Evolutionary conservation across 2,888 invertebrate genomes (phyloP).

Genomic region (Eudemis profundana): DNA sequence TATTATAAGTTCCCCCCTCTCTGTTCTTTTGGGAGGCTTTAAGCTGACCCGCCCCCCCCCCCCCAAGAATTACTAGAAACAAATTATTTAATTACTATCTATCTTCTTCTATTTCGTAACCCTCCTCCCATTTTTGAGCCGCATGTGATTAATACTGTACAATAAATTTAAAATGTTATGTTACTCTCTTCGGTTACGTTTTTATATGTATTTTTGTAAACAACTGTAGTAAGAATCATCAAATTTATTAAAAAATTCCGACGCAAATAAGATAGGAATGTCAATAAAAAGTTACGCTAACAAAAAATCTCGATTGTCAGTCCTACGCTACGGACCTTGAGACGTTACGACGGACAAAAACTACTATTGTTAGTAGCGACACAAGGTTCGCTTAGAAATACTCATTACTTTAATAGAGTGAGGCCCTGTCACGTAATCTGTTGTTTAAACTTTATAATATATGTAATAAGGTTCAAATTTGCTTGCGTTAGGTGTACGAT

Average conservation of each 20-base stretch:
- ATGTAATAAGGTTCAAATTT: neutral
- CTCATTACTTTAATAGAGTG: slow-evolving; percentile 39
- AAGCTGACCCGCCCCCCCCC: no score
- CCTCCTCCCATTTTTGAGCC: no score
- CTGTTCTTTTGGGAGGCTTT: no score
- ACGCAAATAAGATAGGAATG: slow-evolving; percentile 34
- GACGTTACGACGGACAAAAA: slow-evolving; percentile 39
- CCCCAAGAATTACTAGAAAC: no score
- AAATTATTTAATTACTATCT: no score
- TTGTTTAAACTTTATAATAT: slow-evolving; percentile 10
- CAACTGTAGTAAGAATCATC: neutral
- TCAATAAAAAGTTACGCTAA: slow-evolving; percentile 33
- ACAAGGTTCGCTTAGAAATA: slow-evolving; percentile 33
- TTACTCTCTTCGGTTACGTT: no score
- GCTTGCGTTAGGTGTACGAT: slow-evolving; percentile 10
- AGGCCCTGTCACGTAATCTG: slow-evolving; percentile 21
- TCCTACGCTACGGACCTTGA: slow-evolving; percentile 30
- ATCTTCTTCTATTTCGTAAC: no score
- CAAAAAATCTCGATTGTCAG: slow-evolving; percentile 32
- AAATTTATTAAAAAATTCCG: slow-evolving; percentile 10
- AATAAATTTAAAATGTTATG: no score
- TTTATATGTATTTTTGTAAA: no score
- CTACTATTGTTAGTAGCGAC: slow-evolving; percentile 39
- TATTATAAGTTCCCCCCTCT: no score
- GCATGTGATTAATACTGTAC: no score